These are phyloP conservation scores for Apantesis nais DNA, from an alignment of 2,888 invertebrate species.

Conservation along the genomic window DNA sequence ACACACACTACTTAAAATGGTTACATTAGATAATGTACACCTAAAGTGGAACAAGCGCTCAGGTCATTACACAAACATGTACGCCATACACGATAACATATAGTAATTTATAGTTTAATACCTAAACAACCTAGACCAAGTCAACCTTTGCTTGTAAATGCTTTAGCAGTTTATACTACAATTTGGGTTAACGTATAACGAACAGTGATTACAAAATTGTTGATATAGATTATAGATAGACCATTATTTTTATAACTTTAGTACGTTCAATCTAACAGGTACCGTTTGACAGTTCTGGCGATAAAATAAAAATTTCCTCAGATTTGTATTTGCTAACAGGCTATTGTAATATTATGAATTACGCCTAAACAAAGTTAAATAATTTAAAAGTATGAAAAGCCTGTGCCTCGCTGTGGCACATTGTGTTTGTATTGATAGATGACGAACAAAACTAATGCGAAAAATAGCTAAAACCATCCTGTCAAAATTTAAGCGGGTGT, in stretches of 20 bases:
- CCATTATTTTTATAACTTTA: not conserved
- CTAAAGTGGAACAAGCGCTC: conserved; percentile 28
- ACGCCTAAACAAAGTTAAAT: too few relatives aligned
- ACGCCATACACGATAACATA: conserved; percentile 3
- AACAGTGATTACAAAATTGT: not conserved
- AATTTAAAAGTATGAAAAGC: too few relatives aligned
- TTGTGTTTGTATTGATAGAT: too few relatives aligned
- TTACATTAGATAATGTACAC: conserved; percentile 35
- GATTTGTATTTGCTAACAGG: too few relatives aligned
- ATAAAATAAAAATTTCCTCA: too few relatives aligned
- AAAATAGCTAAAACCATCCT: too few relatives aligned
- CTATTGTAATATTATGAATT: too few relatives aligned
- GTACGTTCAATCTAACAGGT: too few relatives aligned
- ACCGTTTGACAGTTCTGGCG: too few relatives aligned
- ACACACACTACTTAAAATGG: conserved; percentile 20
- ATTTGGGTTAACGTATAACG: not conserved
- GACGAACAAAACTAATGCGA: too few relatives aligned
- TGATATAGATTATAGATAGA: not conserved
- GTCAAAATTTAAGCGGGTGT: too few relatives aligned
- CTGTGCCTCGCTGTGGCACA: too few relatives aligned
- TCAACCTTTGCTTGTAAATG: not conserved
- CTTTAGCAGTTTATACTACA: not conserved
- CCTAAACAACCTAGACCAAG: not conserved
- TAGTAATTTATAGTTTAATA: not conserved
- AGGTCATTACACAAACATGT: conserved; percentile 33